Evolutionary conservation across 2,888 invertebrate genomes (phyloP), one percentile per base, ranked within the genome.

Genomic region (Coleophora deauratella): DNA sequence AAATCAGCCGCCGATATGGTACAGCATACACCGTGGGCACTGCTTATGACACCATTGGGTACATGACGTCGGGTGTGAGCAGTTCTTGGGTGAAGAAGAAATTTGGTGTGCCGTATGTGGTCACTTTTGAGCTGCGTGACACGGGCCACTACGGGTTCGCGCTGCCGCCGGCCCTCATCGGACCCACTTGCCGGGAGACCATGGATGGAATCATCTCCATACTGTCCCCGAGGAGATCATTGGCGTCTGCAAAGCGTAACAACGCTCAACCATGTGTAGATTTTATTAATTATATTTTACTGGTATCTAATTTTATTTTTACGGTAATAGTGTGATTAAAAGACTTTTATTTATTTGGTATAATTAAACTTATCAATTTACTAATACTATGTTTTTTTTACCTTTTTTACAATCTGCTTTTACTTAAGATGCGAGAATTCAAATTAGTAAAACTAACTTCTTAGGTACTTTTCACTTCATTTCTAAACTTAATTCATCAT

Each of bases 11-110:
- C 21, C 31, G 8, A 59, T 39, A 56, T 38, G 58, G 54, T 0
- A 77, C 71, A 0, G 27, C 40, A 2, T 82, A 75, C 42, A n/a
- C 30, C 6, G 33, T 59, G 9, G 81, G 81, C 1, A 73, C 68
- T 1, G 70, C 74, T 0, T 72, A 54, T 32, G 75, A 79, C 21
- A 80, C 78, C 15, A 70, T 81, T 2, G 81, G 81, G 0, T 81
- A 80, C 31, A 12, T 38, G 1, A 89, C 91, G 0, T 87, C 89
- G 8, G 93, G 93, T 1, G 85, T 88, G 4, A 91, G 91, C 41
- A 73, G 88, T 43, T 94, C 95, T 62, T 95, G 93, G 91, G 92
- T 90, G 0, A 91, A 93, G 57, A 90, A 88, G 0, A 71, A 60
- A 0, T 87, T 86, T 35, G 74, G 84, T n/a, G 86, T 89, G 1